Percentiles rank a stretch among this genome's conserved stretches.
Conservation (phyloP, 2,888 invertebrate genomes). For the Acleris literana region DNA sequence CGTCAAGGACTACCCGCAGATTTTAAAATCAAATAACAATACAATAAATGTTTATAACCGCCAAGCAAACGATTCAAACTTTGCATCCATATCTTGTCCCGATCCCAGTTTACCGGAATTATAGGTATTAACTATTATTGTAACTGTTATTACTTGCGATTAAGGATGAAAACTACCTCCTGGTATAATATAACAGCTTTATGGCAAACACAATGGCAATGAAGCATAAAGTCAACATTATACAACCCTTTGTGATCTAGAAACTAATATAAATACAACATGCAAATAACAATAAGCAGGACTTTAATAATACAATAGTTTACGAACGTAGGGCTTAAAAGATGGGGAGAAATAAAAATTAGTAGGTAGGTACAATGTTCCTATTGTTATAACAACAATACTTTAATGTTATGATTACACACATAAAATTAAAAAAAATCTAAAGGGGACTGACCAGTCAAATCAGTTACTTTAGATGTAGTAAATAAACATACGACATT, state of each 20-base stretch:
- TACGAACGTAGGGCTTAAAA: no score
- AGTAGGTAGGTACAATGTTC: no score
- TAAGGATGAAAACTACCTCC: slow-evolving; percentile 67
- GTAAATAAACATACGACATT: no score
- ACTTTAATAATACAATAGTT: not conserved
- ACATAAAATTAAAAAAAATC: no score
- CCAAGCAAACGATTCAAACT: slow-evolving; percentile 50
- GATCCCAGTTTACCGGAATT: slow-evolving; percentile 66
- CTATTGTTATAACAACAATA: no score
- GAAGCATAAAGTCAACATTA: slow-evolving; percentile 60
- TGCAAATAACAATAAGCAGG: slow-evolving; percentile 2
- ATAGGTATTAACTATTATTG: slow-evolving; percentile 69
- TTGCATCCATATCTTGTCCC: slow-evolving; percentile 68
- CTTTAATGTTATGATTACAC: no score
- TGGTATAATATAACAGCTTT: slow-evolving; percentile 51
- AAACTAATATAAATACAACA: slow-evolving; percentile 9
- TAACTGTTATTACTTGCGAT: slow-evolving; percentile 68
- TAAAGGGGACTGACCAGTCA: no score
- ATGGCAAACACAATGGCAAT: slow-evolving; percentile 61
- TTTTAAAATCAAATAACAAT: slow-evolving; percentile 63
- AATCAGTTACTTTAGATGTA: no score
- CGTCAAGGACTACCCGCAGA: slow-evolving; percentile 34
- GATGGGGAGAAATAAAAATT: no score
- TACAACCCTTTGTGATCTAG: slow-evolving; percentile 39
- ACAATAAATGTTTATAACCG: slow-evolving; percentile 59